Evolutionary conservation across 53 echinoderm and acorn worm species (phyloP), one percentile per base, ranked within the genome.

Genomic region (Actinopyga echinites): DNA sequence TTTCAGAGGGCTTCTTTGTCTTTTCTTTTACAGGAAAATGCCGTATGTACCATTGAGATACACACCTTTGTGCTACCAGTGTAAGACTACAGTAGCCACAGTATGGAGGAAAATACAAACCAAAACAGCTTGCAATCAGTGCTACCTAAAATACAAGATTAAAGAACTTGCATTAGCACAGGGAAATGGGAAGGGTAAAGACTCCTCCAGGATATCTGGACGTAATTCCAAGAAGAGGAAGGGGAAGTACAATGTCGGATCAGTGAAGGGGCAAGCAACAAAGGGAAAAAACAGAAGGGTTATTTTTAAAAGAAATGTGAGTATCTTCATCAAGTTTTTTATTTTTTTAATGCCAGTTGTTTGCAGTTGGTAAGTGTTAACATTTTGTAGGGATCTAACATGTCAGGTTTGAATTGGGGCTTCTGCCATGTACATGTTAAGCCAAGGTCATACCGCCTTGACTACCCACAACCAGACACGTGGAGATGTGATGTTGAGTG

Each of bases 291-390:
- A 90, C 64, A 88, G 97, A 68, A 80, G 94, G 54, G 82, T 97
- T 34, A 86, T 97, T 84, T 96, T 97, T 74, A 97, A 97, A 84
- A 87, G 89, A 85, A 93, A 96, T 91, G 96, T 95, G 83, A 89
- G 49, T 49, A 49, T 49, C 17, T 13, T 62, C 1, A 62, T 19
- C 26, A 62, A 49, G n/a, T n/a, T n/a, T n/a, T n/a, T n/a, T n/a
- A n/a, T n/a, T n/a, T n/a, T n/a, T n/a, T n/a, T n/a, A n/a, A n/a
- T n/a, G n/a, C n/a, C n/a, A n/a, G n/a, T n/a, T n/a, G n/a, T n/a
- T n/a, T n/a, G n/a, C n/a, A n/a, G n/a, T n/a, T n/a, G n/a, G n/a
- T n/a, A n/a, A n/a, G n/a, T n/a, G n/a, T n/a, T n/a, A n/a, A n/a
- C n/a, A n/a, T n/a, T n/a, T n/a, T n/a, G n/a, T n/a, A n/a, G n/a